Evolutionary conservation across 1,140 invertebrate genomes (phyloP), one percentile per base, ranked within the genome.

Genomic region (Drosophila mauritiana): DNA sequence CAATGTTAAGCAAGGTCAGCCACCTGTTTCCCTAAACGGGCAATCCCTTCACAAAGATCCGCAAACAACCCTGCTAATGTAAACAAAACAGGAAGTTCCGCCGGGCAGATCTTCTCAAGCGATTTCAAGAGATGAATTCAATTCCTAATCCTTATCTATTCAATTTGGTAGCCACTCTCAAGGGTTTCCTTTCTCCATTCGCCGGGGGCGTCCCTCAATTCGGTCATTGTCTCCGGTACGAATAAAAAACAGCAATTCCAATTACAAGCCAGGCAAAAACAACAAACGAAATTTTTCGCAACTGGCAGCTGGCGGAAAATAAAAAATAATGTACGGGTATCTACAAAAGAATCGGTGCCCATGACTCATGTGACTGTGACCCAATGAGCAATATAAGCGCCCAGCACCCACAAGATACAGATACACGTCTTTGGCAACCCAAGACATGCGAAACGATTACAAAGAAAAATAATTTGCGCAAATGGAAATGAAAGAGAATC

Each of bases 381-480:
- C 83, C 82, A 86, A 86, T 86, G 78, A 85, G 83, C 83, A 88
- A 86, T 85, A 52, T 13, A 42, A 51, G 58, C 59, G 64, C 64
- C 59, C 59, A 70, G 64, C 67, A 86, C 82, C 82, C 85, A 88
- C 79, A 70, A 83, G 63, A 61, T 42, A 43, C 63, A 78, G 74
- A 75, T 56, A 49, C 64, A 85, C 57, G 65, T 88, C 80, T 68
- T 78, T 72, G 62, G 61, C 65, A 76, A 65, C 52, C 45, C 82
- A 82, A 82, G 65, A 86, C 82, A 86, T 78, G 55, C 83, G 54
- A 72, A 67, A 67, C 82, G 79, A 86, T 86, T 86, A 86, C 83
- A 86, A 86, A 72, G 82, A 86, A 86, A 86, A 75, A 88, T 82
- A 88, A 86, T 86, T 88, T 88, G 82, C 83, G 78, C 82, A 85